Evolutionary conservation across 2,888 invertebrate species (phyloP).

Genomic region (Lasioglossum pauxillum): DNA sequence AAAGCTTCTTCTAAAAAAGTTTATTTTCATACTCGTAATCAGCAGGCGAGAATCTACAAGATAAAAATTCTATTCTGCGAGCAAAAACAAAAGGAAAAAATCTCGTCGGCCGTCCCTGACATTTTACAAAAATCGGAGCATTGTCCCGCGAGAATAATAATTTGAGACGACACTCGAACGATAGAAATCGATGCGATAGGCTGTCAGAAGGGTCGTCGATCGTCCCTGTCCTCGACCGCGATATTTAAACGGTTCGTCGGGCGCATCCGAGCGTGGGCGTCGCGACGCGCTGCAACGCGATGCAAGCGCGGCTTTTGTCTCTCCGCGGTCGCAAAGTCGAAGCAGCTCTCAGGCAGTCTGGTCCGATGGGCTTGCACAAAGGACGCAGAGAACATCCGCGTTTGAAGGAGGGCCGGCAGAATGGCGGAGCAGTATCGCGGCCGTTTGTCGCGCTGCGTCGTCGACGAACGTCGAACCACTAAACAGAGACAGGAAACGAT

Average conservation of each 20-base stretch:
- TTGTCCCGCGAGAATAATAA: neutral
- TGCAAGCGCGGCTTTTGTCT: conserved; percentile 30
- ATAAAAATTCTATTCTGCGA: neutral
- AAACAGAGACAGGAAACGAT: conserved; percentile 7
- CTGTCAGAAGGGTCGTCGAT: neutral
- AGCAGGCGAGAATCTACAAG: neutral
- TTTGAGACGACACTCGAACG: neutral
- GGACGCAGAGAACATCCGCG: conserved; percentile 19
- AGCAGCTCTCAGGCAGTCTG: conserved; percentile 34
- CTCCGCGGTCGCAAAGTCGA: conserved; percentile 23
- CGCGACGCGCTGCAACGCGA: neutral
- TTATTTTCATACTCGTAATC: too few species aligned
- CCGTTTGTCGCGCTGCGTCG: conserved; percentile 29
- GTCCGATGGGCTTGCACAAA: conserved; percentile 35
- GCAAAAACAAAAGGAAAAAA: neutral
- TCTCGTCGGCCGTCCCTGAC: too few species aligned
- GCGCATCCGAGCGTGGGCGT: conserved; percentile 21
- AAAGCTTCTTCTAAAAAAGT: too few species aligned
- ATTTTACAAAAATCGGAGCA: neutral
- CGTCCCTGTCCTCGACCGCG: neutral
- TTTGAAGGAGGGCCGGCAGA: conserved; percentile 18
- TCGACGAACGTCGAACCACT: conserved; percentile 11
- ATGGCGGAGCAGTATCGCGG: conserved; percentile 12
- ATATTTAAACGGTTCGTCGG: conserved; percentile 14
- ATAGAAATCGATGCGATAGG: neutral